These are phyloP conservation scores for Solea senegalensis DNA, from an alignment of 2,113 vertebrate genomes.

Conservation along the genomic window DNA sequence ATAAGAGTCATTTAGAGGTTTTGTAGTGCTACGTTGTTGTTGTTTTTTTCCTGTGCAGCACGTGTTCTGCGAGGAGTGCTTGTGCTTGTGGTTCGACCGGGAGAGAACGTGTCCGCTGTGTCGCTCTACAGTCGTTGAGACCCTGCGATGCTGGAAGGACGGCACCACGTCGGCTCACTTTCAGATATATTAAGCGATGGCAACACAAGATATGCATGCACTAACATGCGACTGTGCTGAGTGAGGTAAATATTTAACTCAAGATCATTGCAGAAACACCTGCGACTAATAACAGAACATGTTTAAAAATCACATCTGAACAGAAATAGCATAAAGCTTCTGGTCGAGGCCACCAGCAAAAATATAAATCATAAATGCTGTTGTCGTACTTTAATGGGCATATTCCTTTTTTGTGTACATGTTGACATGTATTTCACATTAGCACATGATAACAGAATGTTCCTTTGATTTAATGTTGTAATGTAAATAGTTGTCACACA, in stretches of 20 bases:
- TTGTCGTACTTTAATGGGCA: neutral
- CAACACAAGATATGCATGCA: neutral
- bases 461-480: neutral
- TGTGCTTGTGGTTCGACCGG: constrained; percentile 96
- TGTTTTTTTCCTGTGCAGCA: constrained; percentile 80
- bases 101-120: constrained; percentile 95
- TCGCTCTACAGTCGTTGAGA: constrained; percentile 88
- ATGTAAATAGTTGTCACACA: constrained; percentile 14
- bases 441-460: neutral
- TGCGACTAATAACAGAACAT: neutral
- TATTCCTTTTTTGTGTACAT: neutral
- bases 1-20: too few species aligned
- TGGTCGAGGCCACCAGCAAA: neutral
- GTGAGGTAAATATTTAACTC: neutral
- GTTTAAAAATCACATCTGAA: neutral
- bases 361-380: neutral
- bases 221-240: neutral
- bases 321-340: neutral
- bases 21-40: too few species aligned
- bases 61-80: constrained; percentile 97
- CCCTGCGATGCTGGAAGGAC: constrained; percentile 95
- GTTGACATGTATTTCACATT: constrained; percentile 5
- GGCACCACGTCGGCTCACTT: constrained; percentile 97
- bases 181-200: constrained; percentile 87
- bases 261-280: neutral